Evolutionary conservation across 2,113 vertebrate species (phyloP).

Genomic region (Sminthopsis crassicaudata): DNA sequence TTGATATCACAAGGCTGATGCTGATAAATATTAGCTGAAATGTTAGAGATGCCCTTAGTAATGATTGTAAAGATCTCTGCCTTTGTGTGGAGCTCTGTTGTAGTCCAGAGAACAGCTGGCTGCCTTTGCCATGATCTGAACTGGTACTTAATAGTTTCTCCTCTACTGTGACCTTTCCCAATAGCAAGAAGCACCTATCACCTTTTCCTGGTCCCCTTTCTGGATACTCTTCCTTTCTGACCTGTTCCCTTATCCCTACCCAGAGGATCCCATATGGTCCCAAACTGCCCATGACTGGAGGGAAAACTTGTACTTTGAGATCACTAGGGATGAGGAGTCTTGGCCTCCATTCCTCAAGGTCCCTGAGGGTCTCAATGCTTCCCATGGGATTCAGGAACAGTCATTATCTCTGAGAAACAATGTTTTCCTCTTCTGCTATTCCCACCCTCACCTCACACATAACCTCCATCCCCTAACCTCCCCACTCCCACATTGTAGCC

Average conservation of each 20-base stretch:
- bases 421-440: conserved; percentile 67
- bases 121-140: too few relatives aligned
- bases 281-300: conserved; percentile 68
- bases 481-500: conserved; percentile 74
- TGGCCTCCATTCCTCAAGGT: conserved; percentile 80
- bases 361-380: conserved; percentile 75
- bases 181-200: conserved; percentile 59
- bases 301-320: conserved; percentile 88
- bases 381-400: conserved; percentile 76
- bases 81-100: too few relatives aligned
- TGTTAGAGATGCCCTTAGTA: too few relatives aligned
- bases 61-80: too few relatives aligned
- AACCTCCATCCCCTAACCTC: conserved; percentile 64
- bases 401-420: conserved; percentile 72
- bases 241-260: conserved; percentile 69
- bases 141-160: not conserved
- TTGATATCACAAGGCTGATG: too few relatives aligned
- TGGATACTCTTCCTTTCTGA: conserved; percentile 70
- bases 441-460: conserved; percentile 11
- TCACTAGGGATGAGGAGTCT: conserved; percentile 74
- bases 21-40: too few relatives aligned
- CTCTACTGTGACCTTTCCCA: conserved; percentile 19
- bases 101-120: too few relatives aligned
- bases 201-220: conserved; percentile 61
- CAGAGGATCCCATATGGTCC: conserved; percentile 65